Percentiles rank a stretch among this genome's conserved stretches.
phyloP scores from a whole-genome alignment of 2,888 invertebrate species.

The Drosophila prostipennis region DNA sequence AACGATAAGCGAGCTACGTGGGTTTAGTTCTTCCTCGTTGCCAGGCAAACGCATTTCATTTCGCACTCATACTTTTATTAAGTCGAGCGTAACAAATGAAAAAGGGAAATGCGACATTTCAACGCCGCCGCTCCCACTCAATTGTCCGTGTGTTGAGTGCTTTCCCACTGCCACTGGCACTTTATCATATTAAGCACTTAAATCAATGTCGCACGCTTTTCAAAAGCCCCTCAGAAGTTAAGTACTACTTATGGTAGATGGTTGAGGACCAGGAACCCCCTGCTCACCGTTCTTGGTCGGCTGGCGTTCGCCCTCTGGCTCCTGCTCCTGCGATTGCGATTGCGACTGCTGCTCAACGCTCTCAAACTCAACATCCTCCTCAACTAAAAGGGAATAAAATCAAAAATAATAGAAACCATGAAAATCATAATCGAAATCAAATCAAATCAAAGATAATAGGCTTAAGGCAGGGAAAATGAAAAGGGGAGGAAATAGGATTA shows the following conservation, averaged over 20 bases:
- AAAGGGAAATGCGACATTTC: conserved; percentile 80
- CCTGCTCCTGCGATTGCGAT: conserved; percentile 43
- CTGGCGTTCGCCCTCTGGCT: conserved; percentile 41
- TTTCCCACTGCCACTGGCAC: conserved; percentile 55
- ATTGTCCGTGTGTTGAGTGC: conserved; percentile 39
- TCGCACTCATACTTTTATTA: conserved; percentile 27
- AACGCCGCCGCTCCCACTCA: conserved; percentile 23
- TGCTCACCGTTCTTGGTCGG: conserved; percentile 80
- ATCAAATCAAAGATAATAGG: conserved; percentile 32
- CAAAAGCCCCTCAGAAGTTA: conserved; percentile 52
- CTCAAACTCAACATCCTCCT: conserved; percentile 66
- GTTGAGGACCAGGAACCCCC: conserved; percentile 9
- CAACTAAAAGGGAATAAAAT: conserved; percentile 63
- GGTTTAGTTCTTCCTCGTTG: conserved; percentile 47
- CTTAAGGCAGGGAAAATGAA: neutral
- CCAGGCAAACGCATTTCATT: conserved; percentile 57
- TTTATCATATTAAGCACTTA: conserved; percentile 81
- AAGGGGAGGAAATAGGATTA: neutral
- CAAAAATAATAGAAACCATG: conserved; percentile 43
- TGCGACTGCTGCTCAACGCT: conserved; percentile 61
- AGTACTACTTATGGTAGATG: conserved; percentile 45
- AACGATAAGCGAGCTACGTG: conserved; percentile 66
- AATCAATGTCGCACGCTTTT: conserved; percentile 66
- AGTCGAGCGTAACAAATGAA: conserved; percentile 78
- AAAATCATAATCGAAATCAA: conserved; percentile 52